phyloP scores from a whole-genome alignment of 2,888 invertebrate genomes.

The Limnephilus lunatus region DNA sequence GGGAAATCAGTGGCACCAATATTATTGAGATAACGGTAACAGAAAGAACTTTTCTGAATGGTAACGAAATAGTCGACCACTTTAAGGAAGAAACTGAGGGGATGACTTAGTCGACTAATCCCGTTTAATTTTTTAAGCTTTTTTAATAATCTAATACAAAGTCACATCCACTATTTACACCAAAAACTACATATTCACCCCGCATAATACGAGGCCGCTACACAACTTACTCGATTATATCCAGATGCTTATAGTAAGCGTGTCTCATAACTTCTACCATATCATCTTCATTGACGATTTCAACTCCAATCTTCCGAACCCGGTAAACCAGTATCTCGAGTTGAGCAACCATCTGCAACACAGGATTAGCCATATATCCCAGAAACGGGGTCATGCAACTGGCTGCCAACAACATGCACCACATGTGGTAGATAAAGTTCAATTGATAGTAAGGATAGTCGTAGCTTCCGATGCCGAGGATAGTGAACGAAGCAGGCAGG shows the following conservation, averaged over 20 bases:
- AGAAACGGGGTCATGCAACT: conserved; percentile 47
- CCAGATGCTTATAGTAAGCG: conserved; percentile 44
- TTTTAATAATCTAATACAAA: background rate
- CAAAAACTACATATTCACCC: background rate
- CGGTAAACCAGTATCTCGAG: conserved; percentile 42
- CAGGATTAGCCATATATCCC: conserved; percentile 40
- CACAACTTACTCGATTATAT: conserved; percentile 42
- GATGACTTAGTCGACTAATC: background rate
- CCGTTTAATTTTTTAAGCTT: background rate
- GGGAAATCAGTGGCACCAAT: no score
- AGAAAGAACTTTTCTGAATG: background rate
- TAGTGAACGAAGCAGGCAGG: conserved; percentile 34
- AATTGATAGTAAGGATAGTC: conserved; percentile 43
- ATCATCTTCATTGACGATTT: conserved; percentile 21
- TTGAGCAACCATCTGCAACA: conserved; percentile 50
- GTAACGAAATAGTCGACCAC: background rate
- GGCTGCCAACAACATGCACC: background rate
- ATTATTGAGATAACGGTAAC: background rate
- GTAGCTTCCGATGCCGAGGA: conserved; percentile 36
- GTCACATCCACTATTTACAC: background rate
- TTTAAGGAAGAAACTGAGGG: no score
- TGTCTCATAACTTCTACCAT: conserved; percentile 7
- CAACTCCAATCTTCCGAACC: conserved; percentile 21
- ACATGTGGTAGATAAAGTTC: conserved; percentile 43
- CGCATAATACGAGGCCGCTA: background rate